Evolutionary conservation across 2,113 vertebrate species (phyloP), one percentile per base, ranked within the genome.

Genomic region (Lophius piscatorius): DNA sequence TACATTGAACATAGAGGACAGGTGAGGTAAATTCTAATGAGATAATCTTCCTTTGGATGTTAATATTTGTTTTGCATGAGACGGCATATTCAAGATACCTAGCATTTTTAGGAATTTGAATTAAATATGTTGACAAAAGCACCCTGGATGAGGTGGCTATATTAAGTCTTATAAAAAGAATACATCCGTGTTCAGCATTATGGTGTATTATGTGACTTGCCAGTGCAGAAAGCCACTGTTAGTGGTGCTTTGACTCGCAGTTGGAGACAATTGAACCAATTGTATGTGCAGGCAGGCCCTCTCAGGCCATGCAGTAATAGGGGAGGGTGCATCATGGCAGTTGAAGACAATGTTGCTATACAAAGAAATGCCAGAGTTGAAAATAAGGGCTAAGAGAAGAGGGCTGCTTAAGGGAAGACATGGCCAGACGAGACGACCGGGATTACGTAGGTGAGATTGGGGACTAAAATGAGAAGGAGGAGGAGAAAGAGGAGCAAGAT

Each of bases 391-490:
- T 33, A 36, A 60, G 52, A 65, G 56, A 35, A 78, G 52, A 65
- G 4, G 28, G 21, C 54, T 54, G 11, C 7, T 35, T 47, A 22
- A 35, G n/a, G 31, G 46, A 57, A 40, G 45, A 59, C 34, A 50
- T n/a, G n/a, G 7, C 11, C 22, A 26, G 23, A 42, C 63, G 35
- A 42, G 23, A 55, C 29, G 31, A 50, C 44, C 23, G 66, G 26
- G 34, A 16, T 48, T 67, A 33, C 16, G n/a, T 81, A 82, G 82
- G 74, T 86, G 87, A 82, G 70, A 86, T 84, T 87, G 67, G 82
- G 31, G 18, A 50, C 42, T 40, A 55, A 23, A 49, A 16, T 16
- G 55, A 74, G 54, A 22, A 46, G 42, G 18, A 63, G 13, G 62
- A 60, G 40, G 39, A 64, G 28, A 29, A 61, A 41, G 16, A 64